A percentile compares a stretch with the other conserved stretches of the same genome.
phyloP scores from a whole-genome alignment of 2,888 invertebrate genomes.

The Choristoneura rosaceana region DNA sequence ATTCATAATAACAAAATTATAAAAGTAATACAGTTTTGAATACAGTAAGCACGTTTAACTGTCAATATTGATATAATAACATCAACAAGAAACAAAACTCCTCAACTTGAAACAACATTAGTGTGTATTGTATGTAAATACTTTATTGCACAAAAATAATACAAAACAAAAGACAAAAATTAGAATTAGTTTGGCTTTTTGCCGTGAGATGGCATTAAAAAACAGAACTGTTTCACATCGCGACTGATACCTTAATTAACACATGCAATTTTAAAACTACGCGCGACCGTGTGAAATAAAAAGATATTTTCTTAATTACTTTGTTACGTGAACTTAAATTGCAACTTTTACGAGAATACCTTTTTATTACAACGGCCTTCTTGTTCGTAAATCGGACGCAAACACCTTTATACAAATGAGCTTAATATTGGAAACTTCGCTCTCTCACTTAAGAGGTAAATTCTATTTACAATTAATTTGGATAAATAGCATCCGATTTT shows the following conservation, averaged over 20 bases:
- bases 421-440: slow-evolving; percentile 23
- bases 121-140: no score
- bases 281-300: slow-evolving; percentile 5
- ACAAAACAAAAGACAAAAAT: no score
- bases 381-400: slow-evolving; percentile 27
- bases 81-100: neutral
- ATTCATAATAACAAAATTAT: no score
- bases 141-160: no score
- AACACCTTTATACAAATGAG: slow-evolving; percentile 7
- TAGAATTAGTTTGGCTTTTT: neutral
- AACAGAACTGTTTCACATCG: slow-evolving; percentile 21
- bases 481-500: neutral
- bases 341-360: neutral
- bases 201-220: neutral
- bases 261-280: slow-evolving; percentile 31
- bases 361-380: slow-evolving; percentile 3
- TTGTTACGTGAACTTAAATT: neutral
- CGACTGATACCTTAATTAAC: slow-evolving; percentile 27
- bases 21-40: neutral
- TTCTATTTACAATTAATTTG: slow-evolving; percentile 28
- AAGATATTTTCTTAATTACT: neutral
- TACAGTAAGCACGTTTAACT: neutral
- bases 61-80: neutral
- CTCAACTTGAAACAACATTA: neutral
- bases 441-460: slow-evolving; percentile 7